These are phyloP conservation scores for Ara ararauna DNA, from an alignment of 2,797 vertebrate species.

Conservation along the genomic window DNA sequence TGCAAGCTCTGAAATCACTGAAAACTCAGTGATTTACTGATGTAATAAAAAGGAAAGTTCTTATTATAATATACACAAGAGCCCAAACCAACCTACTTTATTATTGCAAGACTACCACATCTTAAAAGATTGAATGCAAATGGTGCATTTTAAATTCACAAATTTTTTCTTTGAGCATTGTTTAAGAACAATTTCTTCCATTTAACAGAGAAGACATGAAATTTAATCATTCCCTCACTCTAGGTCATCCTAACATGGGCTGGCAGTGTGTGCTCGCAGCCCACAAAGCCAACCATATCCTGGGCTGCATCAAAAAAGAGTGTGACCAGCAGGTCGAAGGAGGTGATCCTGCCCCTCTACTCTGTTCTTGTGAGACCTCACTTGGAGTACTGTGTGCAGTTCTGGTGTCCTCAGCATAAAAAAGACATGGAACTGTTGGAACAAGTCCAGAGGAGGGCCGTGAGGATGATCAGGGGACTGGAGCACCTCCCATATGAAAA, in stretches of 20 bases:
- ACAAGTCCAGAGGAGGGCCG: too few species aligned
- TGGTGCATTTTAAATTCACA: neutral
- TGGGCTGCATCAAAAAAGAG: too few species aligned
- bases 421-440: too few species aligned
- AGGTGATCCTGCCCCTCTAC: too few species aligned
- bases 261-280: too few species aligned
- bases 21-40: neutral
- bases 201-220: neutral
- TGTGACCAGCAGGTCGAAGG: too few species aligned
- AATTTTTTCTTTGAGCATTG: neutral
- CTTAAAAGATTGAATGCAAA: neutral
- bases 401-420: too few species aligned
- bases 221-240: neutral
- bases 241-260: neutral
- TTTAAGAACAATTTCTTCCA: neutral
- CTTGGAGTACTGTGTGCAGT: too few species aligned
- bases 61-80: neutral
- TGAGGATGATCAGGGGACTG: too few species aligned
- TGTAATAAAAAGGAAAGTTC: neutral
- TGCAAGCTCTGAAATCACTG: neutral
- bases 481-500: too few species aligned
- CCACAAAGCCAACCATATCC: too few species aligned
- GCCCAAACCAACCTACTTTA: neutral
- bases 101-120: neutral
- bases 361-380: too few species aligned